These are phyloP conservation scores for Sciurus niger DNA, from an alignment of 2,113 vertebrate species.

Conservation along the genomic window DNA sequence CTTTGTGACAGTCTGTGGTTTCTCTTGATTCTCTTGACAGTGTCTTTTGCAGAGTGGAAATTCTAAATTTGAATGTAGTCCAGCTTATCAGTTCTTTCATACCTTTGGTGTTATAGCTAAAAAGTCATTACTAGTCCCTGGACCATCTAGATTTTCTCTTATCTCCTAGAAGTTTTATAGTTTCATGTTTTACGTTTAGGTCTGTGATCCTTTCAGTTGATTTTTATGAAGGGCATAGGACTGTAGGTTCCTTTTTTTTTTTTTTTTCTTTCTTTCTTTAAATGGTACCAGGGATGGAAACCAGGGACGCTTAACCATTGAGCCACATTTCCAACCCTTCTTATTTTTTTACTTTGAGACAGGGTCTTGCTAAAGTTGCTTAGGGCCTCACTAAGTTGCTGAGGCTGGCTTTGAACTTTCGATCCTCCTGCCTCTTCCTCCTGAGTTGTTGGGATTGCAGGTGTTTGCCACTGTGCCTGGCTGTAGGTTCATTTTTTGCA, in stretches of 20 bases:
- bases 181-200: not conserved
- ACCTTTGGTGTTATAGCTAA: not conserved
- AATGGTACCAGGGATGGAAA: too few relatives aligned
- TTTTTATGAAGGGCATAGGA: not conserved
- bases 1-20: not conserved
- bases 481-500: not conserved
- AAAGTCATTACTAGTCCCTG: not conserved
- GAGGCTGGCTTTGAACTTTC: too few relatives aligned
- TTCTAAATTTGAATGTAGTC: not conserved
- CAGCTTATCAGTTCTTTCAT: not conserved
- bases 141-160: not conserved
- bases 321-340: too few relatives aligned
- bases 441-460: too few relatives aligned
- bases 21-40: not conserved
- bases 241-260: not conserved
- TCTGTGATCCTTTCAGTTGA: not conserved
- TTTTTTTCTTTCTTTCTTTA: too few relatives aligned
- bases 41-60: not conserved
- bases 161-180: not conserved
- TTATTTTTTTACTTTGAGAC: too few relatives aligned
- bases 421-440: too few relatives aligned
- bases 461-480: too few relatives aligned
- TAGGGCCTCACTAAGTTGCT: too few relatives aligned
- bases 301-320: too few relatives aligned
- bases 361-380: too few relatives aligned